Percentiles rank a stretch among this genome's conserved stretches.
Evolutionary conservation across 2,888 invertebrate genomes (phyloP).

Genomic region (Synergus umbraculus): DNA sequence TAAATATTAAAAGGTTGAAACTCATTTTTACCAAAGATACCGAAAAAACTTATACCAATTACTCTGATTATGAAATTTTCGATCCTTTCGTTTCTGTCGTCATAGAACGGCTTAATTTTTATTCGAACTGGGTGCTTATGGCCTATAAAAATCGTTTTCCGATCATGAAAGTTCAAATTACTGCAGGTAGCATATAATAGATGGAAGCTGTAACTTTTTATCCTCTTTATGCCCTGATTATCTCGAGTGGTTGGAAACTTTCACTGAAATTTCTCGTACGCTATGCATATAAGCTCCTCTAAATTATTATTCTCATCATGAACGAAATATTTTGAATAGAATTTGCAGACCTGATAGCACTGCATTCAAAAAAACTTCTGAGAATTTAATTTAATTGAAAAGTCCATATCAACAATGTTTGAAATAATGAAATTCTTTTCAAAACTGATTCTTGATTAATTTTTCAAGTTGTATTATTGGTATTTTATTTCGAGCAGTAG

Average conservation of each 20-base stretch:
- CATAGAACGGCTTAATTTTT: slow-evolving; percentile 19
- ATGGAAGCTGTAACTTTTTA: slow-evolving; percentile 32
- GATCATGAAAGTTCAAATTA: slow-evolving; percentile 39
- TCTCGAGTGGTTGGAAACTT: slow-evolving; percentile 21
- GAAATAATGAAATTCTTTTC: too few species aligned
- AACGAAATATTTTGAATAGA: slow-evolving; percentile 11
- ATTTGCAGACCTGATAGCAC: slow-evolving; percentile 32
- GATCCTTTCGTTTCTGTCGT: background rate
- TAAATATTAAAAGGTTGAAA: background rate
- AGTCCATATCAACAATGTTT: too few species aligned
- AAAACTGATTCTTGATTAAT: too few species aligned
- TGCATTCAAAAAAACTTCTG: background rate
- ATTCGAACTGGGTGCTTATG: slow-evolving; percentile 27
- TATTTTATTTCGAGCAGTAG: too few species aligned
- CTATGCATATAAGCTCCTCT: slow-evolving; percentile 14
- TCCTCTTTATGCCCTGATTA: slow-evolving; percentile 36
- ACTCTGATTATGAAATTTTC: background rate
- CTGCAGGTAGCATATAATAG: slow-evolving; percentile 8
- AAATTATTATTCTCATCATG: background rate
- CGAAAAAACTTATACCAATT: background rate
- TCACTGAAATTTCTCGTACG: slow-evolving; percentile 13
- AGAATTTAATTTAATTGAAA: background rate
- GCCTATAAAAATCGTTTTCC: slow-evolving; percentile 39
- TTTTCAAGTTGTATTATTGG: too few species aligned
- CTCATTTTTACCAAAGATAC: background rate